phyloP scores from a whole-genome alignment of 2,888 invertebrate genomes.

The Melinopterus prodromus region DNA sequence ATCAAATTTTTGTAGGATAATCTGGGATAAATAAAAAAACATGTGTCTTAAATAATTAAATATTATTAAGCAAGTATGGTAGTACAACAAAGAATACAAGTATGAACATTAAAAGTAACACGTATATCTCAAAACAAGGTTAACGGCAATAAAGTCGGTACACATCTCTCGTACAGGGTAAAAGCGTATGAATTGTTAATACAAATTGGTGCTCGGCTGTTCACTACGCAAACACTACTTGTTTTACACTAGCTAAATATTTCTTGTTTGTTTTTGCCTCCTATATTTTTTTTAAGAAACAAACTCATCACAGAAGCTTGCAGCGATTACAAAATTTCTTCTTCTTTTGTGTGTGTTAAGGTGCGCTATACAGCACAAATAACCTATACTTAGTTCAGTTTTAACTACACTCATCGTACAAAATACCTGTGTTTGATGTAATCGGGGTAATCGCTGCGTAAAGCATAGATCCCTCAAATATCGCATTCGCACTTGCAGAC shows the following conservation, averaged over 20 bases:
- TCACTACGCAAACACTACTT: conserved; percentile 54
- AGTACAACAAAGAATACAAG: conserved; percentile 33
- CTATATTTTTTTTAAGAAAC: conserved; percentile 50
- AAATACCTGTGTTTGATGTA: background rate
- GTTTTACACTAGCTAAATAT: conserved; percentile 51
- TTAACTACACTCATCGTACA: too few relatives aligned
- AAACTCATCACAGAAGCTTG: conserved; percentile 61
- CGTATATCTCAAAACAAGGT: conserved; percentile 16
- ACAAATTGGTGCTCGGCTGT: conserved; percentile 54
- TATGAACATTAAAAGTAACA: conserved; percentile 19
- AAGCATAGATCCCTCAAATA: conserved; percentile 51
- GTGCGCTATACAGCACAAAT: background rate
- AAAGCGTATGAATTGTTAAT: conserved; percentile 47
- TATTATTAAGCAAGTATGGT: conserved; percentile 39
- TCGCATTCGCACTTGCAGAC: conserved; percentile 46
- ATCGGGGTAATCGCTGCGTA: conserved; percentile 47
- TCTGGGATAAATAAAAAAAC: background rate
- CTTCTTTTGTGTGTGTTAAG: background rate
- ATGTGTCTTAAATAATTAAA: conserved; percentile 35
- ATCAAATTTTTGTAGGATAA: background rate
- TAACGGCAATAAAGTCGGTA: conserved; percentile 18
- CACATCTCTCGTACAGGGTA: conserved; percentile 42
- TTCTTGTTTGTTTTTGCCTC: conserved; percentile 45
- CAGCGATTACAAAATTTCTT: conserved; percentile 40
- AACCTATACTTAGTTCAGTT: too few relatives aligned